phyloP scores from a whole-genome alignment of 2,797 vertebrate species.

The Crypturellus tataupa region DNA sequence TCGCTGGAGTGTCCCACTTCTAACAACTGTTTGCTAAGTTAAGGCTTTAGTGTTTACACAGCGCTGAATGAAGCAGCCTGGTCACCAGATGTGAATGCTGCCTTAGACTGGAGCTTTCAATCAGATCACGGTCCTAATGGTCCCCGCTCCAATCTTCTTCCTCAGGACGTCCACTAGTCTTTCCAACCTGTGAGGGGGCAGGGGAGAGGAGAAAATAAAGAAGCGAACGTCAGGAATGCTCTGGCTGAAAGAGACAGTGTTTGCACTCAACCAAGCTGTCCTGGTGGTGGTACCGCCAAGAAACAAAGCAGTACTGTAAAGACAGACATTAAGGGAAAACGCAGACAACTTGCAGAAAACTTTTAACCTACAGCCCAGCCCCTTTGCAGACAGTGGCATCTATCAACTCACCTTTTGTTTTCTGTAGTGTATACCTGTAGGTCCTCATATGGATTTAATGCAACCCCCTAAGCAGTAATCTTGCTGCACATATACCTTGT shows the following conservation, averaged over 20 bases:
- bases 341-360: constrained; percentile 65
- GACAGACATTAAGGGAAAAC: constrained; percentile 69
- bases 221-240: constrained; percentile 77
- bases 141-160: constrained; percentile 95
- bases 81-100: constrained; percentile 91
- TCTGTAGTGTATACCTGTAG: constrained; percentile 24
- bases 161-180: constrained; percentile 95
- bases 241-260: constrained; percentile 80
- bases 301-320: constrained; percentile 80
- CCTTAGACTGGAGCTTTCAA: constrained; percentile 80
- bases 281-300: constrained; percentile 74
- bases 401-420: constrained; percentile 36
- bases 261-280: constrained; percentile 76
- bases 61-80: constrained; percentile 90
- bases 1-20: constrained; percentile 89
- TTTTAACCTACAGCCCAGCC: constrained; percentile 64
- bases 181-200: constrained; percentile 88
- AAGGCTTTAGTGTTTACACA: constrained; percentile 90
- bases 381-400: constrained; percentile 44
- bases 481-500: not conserved
- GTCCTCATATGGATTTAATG: not conserved
- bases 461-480: constrained; percentile 1
- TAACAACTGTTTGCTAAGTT: constrained; percentile 92
- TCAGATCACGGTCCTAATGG: constrained; percentile 93
- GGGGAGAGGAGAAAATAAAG: constrained; percentile 57